Base-by-base conservation (phyloP, 1,140 invertebrate genomes). In the Tetraneura akinire region DNA sequence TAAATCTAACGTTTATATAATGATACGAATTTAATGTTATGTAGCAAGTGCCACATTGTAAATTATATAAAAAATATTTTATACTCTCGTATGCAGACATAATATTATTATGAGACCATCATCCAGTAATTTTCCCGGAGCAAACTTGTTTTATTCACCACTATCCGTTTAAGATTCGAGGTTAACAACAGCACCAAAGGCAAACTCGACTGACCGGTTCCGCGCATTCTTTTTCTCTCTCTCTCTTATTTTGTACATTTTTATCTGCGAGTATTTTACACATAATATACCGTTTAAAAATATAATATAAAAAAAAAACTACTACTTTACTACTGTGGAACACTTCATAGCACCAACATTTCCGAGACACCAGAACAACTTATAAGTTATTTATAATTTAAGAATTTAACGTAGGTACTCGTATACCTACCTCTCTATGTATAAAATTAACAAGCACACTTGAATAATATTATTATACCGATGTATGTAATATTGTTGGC, bases 171-270 rank as follows among this genome's bases (percentile, higher is more conserved):
- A 18, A 78, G 42, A 60, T 78, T 78, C 74, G 74, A 78, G 74
- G 74, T 78, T 78, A 78, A 78, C 74, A 78, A 47, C 74, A 78
- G 74, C 74, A 78, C 74, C 74, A 78, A 78, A 62, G 74, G 74
- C 55, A 62, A 78, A 78, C 74, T 60, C 53, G 74, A 78, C 18
- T 57, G 74, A 78, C 74, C 55, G 74, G 74, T 78, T 78, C 32
- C 55, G 23, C 55, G 21, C 23, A 57, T 78, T 55, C 74, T 26
- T 47, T 62, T 23, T 74, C 32, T 37, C 51, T 57, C 51, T 73
- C 23, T 73, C 0, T 57, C n/a, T 78, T 16, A 37, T 37, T 42
- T 55, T 55, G n/a, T 76, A 70, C 42, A 47, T 70, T 29, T n/a
- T n/a, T 70, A 70, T 70, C 66, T 49, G 66, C 45, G 23, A 70